phyloP scores from a whole-genome alignment of 2,113 vertebrate genomes.

The Chamaetylas fuelleborni region DNA sequence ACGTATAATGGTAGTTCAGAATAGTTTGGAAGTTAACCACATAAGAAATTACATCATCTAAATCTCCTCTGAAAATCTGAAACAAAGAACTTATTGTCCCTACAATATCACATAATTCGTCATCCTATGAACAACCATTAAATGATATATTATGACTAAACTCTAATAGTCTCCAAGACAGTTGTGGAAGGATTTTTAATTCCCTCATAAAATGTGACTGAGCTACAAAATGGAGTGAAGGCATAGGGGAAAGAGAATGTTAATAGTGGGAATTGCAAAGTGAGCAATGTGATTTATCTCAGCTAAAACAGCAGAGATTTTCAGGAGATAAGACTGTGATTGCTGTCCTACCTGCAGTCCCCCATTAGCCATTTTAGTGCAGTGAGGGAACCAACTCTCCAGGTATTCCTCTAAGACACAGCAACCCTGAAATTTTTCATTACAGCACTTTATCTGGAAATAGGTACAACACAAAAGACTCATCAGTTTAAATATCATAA shows the following conservation, averaged over 20 bases:
- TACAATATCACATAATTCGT: neutral
- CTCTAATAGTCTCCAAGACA: neutral
- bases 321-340: neutral
- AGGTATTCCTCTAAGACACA: neutral
- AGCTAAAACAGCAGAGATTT: neutral
- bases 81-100: neutral
- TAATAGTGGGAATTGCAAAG: neutral
- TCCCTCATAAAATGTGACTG: neutral
- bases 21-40: neutral
- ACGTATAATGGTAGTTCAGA: neutral
- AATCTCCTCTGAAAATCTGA: neutral
- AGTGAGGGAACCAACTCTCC: neutral
- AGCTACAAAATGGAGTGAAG: neutral
- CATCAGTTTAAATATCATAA: neutral
- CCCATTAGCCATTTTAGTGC: neutral
- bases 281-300: neutral
- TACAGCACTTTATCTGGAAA: neutral
- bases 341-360: neutral
- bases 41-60: neutral
- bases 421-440: neutral
- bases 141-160: neutral
- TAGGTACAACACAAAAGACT: neutral
- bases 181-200: neutral
- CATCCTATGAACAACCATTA: neutral
- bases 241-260: neutral